Conservation (phyloP, 2,888 invertebrate species). For the Caenorhabditis wallacei region DNA sequence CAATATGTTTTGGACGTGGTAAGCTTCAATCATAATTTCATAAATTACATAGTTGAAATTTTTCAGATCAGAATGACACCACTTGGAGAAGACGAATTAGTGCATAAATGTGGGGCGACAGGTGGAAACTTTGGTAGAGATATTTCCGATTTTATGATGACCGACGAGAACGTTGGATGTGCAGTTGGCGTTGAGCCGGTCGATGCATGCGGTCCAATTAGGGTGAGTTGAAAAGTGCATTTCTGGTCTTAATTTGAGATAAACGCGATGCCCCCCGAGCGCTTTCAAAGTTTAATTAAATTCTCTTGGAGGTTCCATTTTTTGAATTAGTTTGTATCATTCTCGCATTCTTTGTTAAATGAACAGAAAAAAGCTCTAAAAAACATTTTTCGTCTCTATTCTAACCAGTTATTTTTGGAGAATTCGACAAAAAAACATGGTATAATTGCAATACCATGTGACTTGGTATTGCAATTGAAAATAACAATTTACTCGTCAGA, state of each 20-base stretch:
- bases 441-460: conserved; percentile 4
- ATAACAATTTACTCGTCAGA: conserved; percentile 6
- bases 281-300: too few relatives aligned
- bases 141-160: conserved; percentile 72
- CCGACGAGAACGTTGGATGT: conserved; percentile 75
- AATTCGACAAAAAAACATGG: background rate
- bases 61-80: conserved; percentile 71
- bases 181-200: conserved; percentile 71
- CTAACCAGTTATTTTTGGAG: background rate
- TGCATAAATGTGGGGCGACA: conserved; percentile 78
- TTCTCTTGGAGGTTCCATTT: too few relatives aligned
- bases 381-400: background rate
- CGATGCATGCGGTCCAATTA: conserved; percentile 75
- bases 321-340: too few relatives aligned
- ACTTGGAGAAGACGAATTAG: conserved; percentile 60
- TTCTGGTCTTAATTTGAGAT: background rate
- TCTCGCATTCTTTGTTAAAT: too few relatives aligned
- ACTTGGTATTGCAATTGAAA: too few relatives aligned
- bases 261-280: background rate
- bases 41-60: background rate
- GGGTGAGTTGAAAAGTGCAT: conserved; percentile 63
- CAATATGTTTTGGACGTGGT: conserved; percentile 72
- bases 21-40: conserved; percentile 9
- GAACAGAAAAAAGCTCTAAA: too few relatives aligned
- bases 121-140: conserved; percentile 82